phyloP scores from a whole-genome alignment of 1,140 invertebrate genomes.

The Ips nitidus region DNA sequence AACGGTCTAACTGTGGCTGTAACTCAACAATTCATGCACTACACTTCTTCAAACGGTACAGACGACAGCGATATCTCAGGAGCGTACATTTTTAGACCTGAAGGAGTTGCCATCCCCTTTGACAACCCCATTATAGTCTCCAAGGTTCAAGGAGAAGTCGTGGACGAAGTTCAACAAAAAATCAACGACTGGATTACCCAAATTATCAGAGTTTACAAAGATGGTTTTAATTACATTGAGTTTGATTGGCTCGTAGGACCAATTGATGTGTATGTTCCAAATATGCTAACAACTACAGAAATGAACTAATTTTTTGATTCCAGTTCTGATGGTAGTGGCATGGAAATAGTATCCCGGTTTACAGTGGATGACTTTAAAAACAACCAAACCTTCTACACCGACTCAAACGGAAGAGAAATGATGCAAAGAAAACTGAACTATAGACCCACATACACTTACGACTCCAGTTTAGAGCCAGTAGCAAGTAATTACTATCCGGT shows the following conservation, averaged over 20 bases:
- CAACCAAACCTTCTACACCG: slow-evolving; percentile 64
- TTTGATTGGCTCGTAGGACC: slow-evolving; percentile 75
- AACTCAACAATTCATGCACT: slow-evolving; percentile 67
- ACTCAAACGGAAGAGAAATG: slow-evolving; percentile 70
- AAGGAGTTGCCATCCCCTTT: slow-evolving; percentile 40
- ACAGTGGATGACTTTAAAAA: slow-evolving; percentile 55
- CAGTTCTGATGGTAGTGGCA: slow-evolving; percentile 55
- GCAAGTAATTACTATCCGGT: slow-evolving; percentile 92
- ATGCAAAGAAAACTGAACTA: slow-evolving; percentile 65
- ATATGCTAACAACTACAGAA: neutral
- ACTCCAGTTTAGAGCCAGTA: slow-evolving; percentile 68
- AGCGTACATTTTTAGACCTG: slow-evolving; percentile 84
- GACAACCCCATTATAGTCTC: slow-evolving; percentile 9
- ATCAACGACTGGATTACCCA: slow-evolving; percentile 65
- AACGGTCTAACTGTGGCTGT: slow-evolving; percentile 56
- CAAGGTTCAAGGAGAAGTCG: slow-evolving; percentile 54
- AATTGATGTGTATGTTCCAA: slow-evolving; percentile 61
- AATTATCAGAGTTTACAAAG: slow-evolving; percentile 61
- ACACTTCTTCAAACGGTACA: slow-evolving; percentile 57
- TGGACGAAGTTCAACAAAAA: slow-evolving; percentile 67
- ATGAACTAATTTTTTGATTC: slow-evolving; percentile 7
- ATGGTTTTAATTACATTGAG: slow-evolving; percentile 55
- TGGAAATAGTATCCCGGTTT: slow-evolving; percentile 60
- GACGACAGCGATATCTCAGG: slow-evolving; percentile 63
- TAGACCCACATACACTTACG: slow-evolving; percentile 70